Evolutionary conservation across 2,113 vertebrate genomes (phyloP).

Genomic region (Oryzias curvinotus): DNA sequence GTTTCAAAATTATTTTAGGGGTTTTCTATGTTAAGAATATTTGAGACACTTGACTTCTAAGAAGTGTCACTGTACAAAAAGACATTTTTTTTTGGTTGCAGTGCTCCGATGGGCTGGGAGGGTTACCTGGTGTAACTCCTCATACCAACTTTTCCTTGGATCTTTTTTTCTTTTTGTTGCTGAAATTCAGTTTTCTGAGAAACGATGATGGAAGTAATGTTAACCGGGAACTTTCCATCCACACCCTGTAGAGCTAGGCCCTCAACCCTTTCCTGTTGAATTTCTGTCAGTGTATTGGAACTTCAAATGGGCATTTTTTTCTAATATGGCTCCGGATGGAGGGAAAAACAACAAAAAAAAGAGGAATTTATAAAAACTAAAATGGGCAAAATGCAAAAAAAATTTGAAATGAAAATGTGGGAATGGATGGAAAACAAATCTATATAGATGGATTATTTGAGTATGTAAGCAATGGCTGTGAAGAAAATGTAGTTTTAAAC

Average conservation of each 20-base stretch:
- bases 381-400: conserved; percentile 17
- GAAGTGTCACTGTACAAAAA: conserved; percentile 87
- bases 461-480: conserved; percentile 97
- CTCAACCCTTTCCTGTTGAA: conserved; percentile 87
- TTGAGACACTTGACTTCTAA: conserved; percentile 79
- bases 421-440: conserved; percentile 60
- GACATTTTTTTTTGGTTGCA: conserved; percentile 77
- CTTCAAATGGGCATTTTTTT: conserved; percentile 89
- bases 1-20: conserved; percentile 99
- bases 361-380: background rate
- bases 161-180: conserved; percentile 56
- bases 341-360: conserved; percentile 65
- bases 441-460: conserved; percentile 87
- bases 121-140: conserved; percentile 92
- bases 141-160: conserved; percentile 64
- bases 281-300: conserved; percentile 93
- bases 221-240: conserved; percentile 68
- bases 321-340: conserved; percentile 82
- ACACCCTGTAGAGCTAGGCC: conserved; percentile 84
- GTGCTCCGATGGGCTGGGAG: conserved; percentile 78
- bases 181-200: conserved; percentile 81
- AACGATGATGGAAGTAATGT: conserved; percentile 76
- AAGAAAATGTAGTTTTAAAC: conserved; percentile 99
- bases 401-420: conserved; percentile 52
- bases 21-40: conserved; percentile 93